A percentile compares a stretch with the other conserved stretches of the same genome.
These are phyloP conservation scores for Drosophila crucigera DNA, from an alignment of 2,888 invertebrate genomes.

Conservation along the genomic window DNA sequence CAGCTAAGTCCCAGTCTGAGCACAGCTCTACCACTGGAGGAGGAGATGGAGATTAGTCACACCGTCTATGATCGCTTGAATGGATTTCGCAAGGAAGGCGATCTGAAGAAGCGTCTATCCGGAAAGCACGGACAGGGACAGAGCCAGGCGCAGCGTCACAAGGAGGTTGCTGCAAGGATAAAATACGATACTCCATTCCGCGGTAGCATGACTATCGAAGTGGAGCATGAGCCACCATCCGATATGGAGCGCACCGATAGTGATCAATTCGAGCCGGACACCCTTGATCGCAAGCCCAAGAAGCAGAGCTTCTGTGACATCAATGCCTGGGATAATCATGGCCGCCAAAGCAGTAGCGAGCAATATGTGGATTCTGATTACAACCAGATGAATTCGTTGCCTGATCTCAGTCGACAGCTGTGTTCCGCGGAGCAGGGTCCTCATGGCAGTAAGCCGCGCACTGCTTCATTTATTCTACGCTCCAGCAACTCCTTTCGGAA, in stretches of 20 bases:
- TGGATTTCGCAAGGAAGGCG: constrained; percentile 84
- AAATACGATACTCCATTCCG: constrained; percentile 88
- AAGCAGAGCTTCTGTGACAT: constrained; percentile 86
- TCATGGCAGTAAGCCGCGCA: constrained; percentile 43
- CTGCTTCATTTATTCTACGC: constrained; percentile 88
- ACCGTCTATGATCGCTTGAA: constrained; percentile 87
- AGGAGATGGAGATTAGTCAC: constrained; percentile 92
- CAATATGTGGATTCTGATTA: constrained; percentile 67
- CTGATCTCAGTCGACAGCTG: constrained; percentile 73
- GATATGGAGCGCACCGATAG: constrained; percentile 89
- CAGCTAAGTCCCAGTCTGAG: constrained; percentile 91
- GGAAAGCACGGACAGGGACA: constrained; percentile 55
- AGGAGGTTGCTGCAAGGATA: constrained; percentile 85
- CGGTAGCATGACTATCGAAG: constrained; percentile 93
- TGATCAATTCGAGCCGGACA: constrained; percentile 94
- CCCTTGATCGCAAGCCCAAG: constrained; percentile 92
- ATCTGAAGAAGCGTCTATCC: constrained; percentile 77
- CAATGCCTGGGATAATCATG: constrained; percentile 86
- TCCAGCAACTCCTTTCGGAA: constrained; percentile 91
- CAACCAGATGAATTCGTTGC: constrained; percentile 75
- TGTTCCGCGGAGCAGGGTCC: constrained; percentile 23
- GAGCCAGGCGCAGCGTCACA: constrained; percentile 65
- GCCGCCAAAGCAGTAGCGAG: constrained; percentile 49
- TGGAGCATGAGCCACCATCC: constrained; percentile 92
- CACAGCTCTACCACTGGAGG: constrained; percentile 91